phyloP scores from a whole-genome alignment of 2,113 vertebrate genomes.

The Scomber scombrus region DNA sequence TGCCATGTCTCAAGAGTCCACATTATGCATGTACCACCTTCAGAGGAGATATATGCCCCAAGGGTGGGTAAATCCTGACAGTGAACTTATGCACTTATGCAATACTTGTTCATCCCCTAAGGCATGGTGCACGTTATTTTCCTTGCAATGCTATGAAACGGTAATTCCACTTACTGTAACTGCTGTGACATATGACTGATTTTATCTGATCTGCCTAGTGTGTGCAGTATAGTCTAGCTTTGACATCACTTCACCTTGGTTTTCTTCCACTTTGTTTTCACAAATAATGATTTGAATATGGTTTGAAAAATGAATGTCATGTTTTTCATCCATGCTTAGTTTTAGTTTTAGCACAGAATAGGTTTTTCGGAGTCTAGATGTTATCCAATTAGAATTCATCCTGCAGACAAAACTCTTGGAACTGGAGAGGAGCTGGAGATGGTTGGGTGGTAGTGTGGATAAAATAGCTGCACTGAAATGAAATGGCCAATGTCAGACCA shows the following conservation, averaged over 20 bases:
- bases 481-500: conserved; percentile 32
- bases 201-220: conserved; percentile 7
- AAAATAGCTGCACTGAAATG: conserved; percentile 15
- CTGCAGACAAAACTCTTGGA: not conserved
- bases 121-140: conserved; percentile 12
- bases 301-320: too few relatives aligned
- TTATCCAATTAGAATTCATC: not conserved
- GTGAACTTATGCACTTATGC: conserved; percentile 33
- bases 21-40: conserved; percentile 66
- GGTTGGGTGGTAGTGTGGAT: not conserved
- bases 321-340: not conserved
- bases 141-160: conserved; percentile 25
- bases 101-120: conserved; percentile 40
- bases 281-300: not conserved
- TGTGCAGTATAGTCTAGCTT: not conserved
- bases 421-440: conserved; percentile 8
- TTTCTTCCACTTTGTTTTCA: not conserved
- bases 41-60: conserved; percentile 78
- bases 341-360: not conserved
- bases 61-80: conserved; percentile 67
- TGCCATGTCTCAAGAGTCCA: conserved; percentile 40
- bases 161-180: conserved; percentile 27
- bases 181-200: conserved; percentile 37
- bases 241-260: not conserved
- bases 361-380: too few relatives aligned